These are phyloP conservation scores for Noctua janthe DNA, from an alignment of 2,888 invertebrate species.

Conservation along the genomic window DNA sequence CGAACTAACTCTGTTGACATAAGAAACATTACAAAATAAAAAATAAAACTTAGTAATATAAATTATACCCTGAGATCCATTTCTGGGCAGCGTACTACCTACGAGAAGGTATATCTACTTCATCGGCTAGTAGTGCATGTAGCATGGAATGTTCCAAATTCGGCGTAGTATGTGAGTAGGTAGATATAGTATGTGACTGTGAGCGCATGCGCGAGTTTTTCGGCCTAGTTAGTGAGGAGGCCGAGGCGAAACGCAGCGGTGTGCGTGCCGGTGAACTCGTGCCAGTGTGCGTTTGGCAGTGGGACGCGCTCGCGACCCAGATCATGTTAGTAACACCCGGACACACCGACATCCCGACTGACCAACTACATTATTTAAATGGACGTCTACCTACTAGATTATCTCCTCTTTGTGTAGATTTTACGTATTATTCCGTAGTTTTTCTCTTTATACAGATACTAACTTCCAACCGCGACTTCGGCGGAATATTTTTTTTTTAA, in stretches of 20 bases:
- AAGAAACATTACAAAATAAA: background rate
- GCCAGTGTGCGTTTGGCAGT: slow-evolving; percentile 79
- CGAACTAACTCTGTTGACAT: background rate
- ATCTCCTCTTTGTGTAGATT: background rate
- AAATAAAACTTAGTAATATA: background rate
- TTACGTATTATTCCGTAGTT: background rate
- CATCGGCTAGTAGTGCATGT: background rate
- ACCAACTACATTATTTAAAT: slow-evolving; percentile 45
- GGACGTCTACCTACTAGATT: slow-evolving; percentile 13
- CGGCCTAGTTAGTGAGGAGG: slow-evolving; percentile 81
- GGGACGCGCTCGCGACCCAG: slow-evolving; percentile 82
- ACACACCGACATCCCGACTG: slow-evolving; percentile 56
- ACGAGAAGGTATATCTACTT: background rate
- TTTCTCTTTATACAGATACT: background rate
- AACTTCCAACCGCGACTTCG: too few relatives aligned
- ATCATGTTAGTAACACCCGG: slow-evolving; percentile 62
- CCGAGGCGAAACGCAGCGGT: slow-evolving; percentile 55
- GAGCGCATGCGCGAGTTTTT: slow-evolving; percentile 82
- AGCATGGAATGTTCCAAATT: slow-evolving; percentile 35
- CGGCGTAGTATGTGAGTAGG: slow-evolving; percentile 9
- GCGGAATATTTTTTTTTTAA: background rate
- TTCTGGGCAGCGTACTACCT: background rate
- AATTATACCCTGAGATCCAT: background rate
- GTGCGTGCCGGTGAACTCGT: slow-evolving; percentile 58
- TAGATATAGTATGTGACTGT: slow-evolving; percentile 45